These are phyloP conservation scores for Sardina pilchardus DNA, from an alignment of 2,113 vertebrate species.

Conservation along the genomic window DNA sequence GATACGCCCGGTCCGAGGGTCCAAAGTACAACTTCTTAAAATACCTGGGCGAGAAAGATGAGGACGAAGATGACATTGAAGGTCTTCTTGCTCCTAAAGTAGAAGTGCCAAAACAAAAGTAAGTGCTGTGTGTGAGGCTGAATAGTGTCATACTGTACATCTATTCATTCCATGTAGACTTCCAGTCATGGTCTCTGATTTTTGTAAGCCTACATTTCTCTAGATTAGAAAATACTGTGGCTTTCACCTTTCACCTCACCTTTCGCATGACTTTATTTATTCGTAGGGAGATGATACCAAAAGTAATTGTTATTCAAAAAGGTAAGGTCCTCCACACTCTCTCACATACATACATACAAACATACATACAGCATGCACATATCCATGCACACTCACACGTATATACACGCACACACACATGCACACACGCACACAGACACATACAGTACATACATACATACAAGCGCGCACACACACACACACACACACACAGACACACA, in stretches of 20 bases:
- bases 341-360: neutral
- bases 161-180: neutral
- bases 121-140: slow-evolving; percentile 32
- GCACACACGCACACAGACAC: neutral
- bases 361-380: neutral
- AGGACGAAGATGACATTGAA: slow-evolving; percentile 63
- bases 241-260: neutral
- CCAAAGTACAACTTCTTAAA: slow-evolving; percentile 27
- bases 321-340: slow-evolving; percentile 40
- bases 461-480: neutral
- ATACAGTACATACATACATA: too few species aligned
- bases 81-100: slow-evolving; percentile 63
- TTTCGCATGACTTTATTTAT: neutral
- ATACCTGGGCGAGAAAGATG: slow-evolving; percentile 26
- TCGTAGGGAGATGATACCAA: slow-evolving; percentile 46
- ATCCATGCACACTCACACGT: neutral
- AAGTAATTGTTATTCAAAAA: slow-evolving; percentile 43
- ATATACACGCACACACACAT: neutral
- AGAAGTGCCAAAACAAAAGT: slow-evolving; percentile 49
- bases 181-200: neutral
- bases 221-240: neutral
- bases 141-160: neutral
- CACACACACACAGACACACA: neutral
- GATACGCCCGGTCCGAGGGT: slow-evolving; percentile 28
- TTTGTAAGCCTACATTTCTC: neutral